phyloP scores from a whole-genome alignment of 64 coral and sea anemone genomes.

The Orbicella faveolata region DNA sequence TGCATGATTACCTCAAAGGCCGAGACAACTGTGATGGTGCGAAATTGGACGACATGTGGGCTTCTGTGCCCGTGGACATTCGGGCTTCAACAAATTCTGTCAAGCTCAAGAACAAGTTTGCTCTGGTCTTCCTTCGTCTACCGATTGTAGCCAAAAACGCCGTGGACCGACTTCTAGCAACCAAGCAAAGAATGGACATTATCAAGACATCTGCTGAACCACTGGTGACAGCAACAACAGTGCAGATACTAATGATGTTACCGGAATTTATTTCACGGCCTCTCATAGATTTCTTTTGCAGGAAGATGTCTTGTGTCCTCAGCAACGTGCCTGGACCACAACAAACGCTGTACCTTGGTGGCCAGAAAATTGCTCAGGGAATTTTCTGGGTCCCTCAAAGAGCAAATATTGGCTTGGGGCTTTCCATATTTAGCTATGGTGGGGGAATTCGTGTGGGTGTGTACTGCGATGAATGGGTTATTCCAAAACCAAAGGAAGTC shows the following conservation, averaged over 20 bases:
- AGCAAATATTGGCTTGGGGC: slow-evolving; percentile 83
- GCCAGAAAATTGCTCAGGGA: slow-evolving; percentile 67
- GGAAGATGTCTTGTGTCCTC: slow-evolving; percentile 91
- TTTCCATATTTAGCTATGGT: slow-evolving; percentile 95
- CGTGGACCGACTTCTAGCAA: slow-evolving; percentile 68
- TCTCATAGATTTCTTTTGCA: slow-evolving; percentile 83
- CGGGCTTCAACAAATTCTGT: slow-evolving; percentile 70
- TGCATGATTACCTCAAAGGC: slow-evolving; percentile 73
- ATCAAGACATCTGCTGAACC: slow-evolving; percentile 95
- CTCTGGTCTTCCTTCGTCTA: slow-evolving; percentile 83
- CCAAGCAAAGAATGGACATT: slow-evolving; percentile 89
- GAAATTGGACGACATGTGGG: slow-evolving; percentile 89
- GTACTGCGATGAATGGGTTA: slow-evolving; percentile 66
- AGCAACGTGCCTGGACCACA: slow-evolving; percentile 93
- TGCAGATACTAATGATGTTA: slow-evolving; percentile 75
- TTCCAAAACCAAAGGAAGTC: slow-evolving; percentile 67
- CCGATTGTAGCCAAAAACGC: slow-evolving; percentile 62
- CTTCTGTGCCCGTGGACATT: slow-evolving; percentile 90
- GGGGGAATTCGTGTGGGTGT: slow-evolving; percentile 79
- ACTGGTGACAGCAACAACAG: slow-evolving; percentile 69
- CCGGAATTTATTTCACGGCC: slow-evolving; percentile 74
- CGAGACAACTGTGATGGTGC: neutral
- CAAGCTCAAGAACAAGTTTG: slow-evolving; percentile 86
- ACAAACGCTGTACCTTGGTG: slow-evolving; percentile 68
- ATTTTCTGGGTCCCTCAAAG: slow-evolving; percentile 87